Percentiles rank a stretch among this genome's conserved stretches.
These are phyloP conservation scores for Cataglyphis livida DNA, from an alignment of 2,888 invertebrate genomes.

Conservation along the genomic window DNA sequence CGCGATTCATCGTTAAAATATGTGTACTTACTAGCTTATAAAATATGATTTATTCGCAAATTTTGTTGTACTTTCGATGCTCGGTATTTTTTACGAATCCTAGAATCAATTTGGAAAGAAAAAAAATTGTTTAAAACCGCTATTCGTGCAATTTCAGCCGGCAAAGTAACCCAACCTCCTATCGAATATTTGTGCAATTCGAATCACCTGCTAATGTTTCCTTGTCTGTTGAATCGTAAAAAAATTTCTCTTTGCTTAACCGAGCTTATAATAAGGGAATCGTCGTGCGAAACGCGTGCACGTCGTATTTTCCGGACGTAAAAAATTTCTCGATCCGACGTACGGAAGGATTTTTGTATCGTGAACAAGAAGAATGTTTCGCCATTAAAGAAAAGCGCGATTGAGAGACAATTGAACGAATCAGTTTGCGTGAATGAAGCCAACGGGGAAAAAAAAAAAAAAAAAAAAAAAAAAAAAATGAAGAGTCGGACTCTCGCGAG, in stretches of 20 bases:
- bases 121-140: constrained; percentile 62
- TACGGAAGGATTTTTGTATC: background rate
- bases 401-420: background rate
- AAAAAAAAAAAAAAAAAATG: too few species aligned
- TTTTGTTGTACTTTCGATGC: constrained; percentile 34
- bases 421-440: constrained; percentile 24
- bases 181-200: background rate
- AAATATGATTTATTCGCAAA: constrained; percentile 47
- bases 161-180: too few species aligned
- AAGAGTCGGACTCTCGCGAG: background rate
- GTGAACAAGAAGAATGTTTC: background rate
- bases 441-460: background rate
- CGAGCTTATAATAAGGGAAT: background rate
- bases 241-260: background rate
- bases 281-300: background rate
- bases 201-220: background rate
- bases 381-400: background rate
- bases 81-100: constrained; percentile 35
- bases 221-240: background rate
- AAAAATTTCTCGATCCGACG: background rate
- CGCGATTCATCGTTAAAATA: constrained; percentile 27
- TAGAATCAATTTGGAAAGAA: constrained; percentile 4
- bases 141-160: background rate
- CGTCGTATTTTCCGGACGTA: background rate
- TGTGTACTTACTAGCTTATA: constrained; percentile 19